Base-by-base conservation (phyloP, 1,140 invertebrate genomes). In the Hypothenemus hampei region DNA sequence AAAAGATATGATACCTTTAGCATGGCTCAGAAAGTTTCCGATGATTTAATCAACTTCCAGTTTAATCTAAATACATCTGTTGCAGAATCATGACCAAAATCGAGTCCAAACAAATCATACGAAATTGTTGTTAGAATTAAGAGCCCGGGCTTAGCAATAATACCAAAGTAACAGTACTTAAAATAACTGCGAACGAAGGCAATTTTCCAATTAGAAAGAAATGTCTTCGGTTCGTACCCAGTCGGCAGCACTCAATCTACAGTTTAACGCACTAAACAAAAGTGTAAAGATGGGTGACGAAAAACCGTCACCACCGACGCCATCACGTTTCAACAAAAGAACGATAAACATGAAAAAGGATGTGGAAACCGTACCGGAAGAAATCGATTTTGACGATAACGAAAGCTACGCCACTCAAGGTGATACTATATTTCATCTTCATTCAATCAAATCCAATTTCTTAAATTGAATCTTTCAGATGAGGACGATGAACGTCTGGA, bases 261-360 rank as follows among this genome's bases (percentile, higher is more conserved):
- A 59, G 45, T 59, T 59, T 52, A 59, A 59, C 52, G 52, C 58
- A 26, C 37, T 10, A 40, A 33, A 33, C 23, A 45, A 24, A 24
- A 19, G 8, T 19, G 20, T 18, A 13, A 44, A 46, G 22, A 54
- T 45, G 43, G n/a, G 33, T 24, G 50, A 45, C 33, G 43, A 44
- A 7, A 44, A 36, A 15, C 29, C 19, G 19, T 54, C 39, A 23
- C 22, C 31, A 23, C n/a, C 24, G 7, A 29, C 21, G 22, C 15
- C 33, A 21, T 23, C 22, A 8, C 13, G 18, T 13, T 26, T 45
- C 11, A 10, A 10, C 10, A 51, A 51, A 41, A 21, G 48, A 31
- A 31, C 23, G 10, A 19, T 29, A 11, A 41, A 24, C 20, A 29
- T 40, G 21, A 51, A 51, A 51, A 51, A 37, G 40, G 54, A 57